Conservation (phyloP, 2,888 invertebrate genomes). For the Scaptodrosophila latifasciaeformis region DNA sequence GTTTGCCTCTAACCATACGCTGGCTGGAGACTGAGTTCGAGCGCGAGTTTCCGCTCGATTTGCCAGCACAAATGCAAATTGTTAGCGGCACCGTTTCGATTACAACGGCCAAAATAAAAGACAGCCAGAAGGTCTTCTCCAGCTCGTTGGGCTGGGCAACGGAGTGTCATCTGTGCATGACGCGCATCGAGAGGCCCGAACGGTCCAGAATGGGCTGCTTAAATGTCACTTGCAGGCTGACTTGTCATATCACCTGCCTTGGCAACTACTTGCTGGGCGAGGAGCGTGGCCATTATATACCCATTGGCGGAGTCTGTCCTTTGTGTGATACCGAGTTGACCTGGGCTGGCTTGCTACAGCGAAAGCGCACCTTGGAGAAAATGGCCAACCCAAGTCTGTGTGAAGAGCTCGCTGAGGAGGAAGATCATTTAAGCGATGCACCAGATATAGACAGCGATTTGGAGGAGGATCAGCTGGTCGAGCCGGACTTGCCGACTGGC, state of each 20-base stretch:
- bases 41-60: slow-evolving; percentile 80
- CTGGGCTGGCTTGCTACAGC: slow-evolving; percentile 87
- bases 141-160: slow-evolving; percentile 30
- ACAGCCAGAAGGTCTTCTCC: neutral
- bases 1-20: slow-evolving; percentile 88
- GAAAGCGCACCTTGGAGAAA: slow-evolving; percentile 78
- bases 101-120: slow-evolving; percentile 73
- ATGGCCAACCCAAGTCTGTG: too few relatives aligned
- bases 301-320: slow-evolving; percentile 88
- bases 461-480: slow-evolving; percentile 18
- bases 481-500: too few relatives aligned
- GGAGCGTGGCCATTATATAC: slow-evolving; percentile 81
- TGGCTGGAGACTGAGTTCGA: slow-evolving; percentile 89
- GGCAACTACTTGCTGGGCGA: slow-evolving; percentile 79
- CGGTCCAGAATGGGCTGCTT: slow-evolving; percentile 79
- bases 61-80: slow-evolving; percentile 89
- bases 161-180: slow-evolving; percentile 77
- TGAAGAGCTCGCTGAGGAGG: too few relatives aligned
- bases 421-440: slow-evolving; percentile 30
- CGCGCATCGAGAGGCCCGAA: slow-evolving; percentile 67
- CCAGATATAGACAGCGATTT: slow-evolving; percentile 44
- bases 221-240: slow-evolving; percentile 79
- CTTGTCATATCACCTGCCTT: slow-evolving; percentile 85
- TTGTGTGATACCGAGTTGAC: slow-evolving; percentile 80
- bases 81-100: slow-evolving; percentile 84